Percentiles rank a stretch among this genome's conserved stretches.
Conservation (phyloP, 2,797 vertebrate genomes). For the Myotis planiceps region DNA sequence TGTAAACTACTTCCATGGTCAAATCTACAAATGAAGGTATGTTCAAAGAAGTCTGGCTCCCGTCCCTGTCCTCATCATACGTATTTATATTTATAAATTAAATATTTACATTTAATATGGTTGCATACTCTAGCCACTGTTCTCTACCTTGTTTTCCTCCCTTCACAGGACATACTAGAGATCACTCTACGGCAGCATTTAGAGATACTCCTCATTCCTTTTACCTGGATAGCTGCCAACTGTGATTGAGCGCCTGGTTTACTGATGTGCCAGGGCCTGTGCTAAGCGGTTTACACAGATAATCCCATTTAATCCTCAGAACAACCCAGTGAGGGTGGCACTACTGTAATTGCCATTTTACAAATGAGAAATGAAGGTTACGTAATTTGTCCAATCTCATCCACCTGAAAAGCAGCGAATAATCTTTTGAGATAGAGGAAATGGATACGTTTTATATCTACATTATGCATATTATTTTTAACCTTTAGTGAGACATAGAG, state of each 20-base stretch:
- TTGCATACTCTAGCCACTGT: not conserved
- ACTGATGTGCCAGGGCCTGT: not conserved
- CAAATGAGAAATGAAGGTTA: not conserved
- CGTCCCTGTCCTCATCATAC: not conserved
- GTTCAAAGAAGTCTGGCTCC: not conserved
- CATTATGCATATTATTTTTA: too few species aligned
- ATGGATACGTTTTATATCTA: not conserved
- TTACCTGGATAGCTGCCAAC: not conserved
- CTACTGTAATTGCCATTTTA: not conserved
- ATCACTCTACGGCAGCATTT: not conserved
- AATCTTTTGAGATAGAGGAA: not conserved
- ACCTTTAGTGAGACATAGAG: not conserved
- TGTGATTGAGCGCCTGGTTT: not conserved
- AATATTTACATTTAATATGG: not conserved
- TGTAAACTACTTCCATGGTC: not conserved
- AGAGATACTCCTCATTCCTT: not conserved
- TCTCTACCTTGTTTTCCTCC: not conserved
- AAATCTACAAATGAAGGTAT: not conserved
- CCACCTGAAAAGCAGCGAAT: not conserved
- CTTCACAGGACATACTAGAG: not conserved
- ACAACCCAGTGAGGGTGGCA: not conserved
- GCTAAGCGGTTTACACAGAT: conserved; percentile 25
- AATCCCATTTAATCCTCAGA: conserved; percentile 7
- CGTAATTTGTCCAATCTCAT: not conserved
- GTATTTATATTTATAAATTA: not conserved